phyloP scores from a whole-genome alignment of 2,888 invertebrate genomes.

The Amphipoea lucens region DNA sequence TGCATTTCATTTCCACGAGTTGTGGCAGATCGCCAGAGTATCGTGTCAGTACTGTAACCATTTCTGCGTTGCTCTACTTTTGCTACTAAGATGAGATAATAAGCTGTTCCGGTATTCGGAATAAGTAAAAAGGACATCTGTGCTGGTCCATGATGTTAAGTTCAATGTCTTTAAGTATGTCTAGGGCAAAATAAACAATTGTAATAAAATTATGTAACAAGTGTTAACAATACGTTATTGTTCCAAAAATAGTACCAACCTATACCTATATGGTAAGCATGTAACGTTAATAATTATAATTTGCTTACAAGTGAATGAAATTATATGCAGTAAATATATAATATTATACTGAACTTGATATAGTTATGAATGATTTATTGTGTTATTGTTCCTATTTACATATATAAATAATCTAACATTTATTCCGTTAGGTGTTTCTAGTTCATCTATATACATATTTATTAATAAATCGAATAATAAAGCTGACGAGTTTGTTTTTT shows the following conservation, averaged over 20 bases:
- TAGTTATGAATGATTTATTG: constrained; percentile 39
- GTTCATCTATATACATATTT: not conserved
- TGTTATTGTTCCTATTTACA: constrained; percentile 30
- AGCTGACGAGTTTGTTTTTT: no score
- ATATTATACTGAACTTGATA: constrained; percentile 43
- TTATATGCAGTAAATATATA: constrained; percentile 7
- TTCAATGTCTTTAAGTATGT: constrained; percentile 36
- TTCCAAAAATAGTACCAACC: constrained; percentile 52
- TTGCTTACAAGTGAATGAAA: constrained; percentile 38
- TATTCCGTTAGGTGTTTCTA: constrained; percentile 8
- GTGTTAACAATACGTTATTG: constrained; percentile 55
- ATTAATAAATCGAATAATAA: not conserved
- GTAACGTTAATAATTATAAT: constrained; percentile 13
- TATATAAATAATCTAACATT: constrained; percentile 36
- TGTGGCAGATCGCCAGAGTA: constrained; percentile 21
- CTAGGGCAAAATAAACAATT: constrained; percentile 48
- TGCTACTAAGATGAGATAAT: constrained; percentile 14
- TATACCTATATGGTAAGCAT: not conserved
- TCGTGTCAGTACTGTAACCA: constrained; percentile 20
- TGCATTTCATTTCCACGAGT: constrained; percentile 10
- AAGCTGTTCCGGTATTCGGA: not conserved
- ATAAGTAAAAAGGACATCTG: constrained; percentile 2
- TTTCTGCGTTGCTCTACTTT: constrained; percentile 38
- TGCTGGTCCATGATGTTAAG: no score
- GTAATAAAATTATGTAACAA: constrained; percentile 53